Conservation (phyloP, 37 sponge, comb jelly and placozoan species). For the Diacarnus erythraeanus region DNA sequence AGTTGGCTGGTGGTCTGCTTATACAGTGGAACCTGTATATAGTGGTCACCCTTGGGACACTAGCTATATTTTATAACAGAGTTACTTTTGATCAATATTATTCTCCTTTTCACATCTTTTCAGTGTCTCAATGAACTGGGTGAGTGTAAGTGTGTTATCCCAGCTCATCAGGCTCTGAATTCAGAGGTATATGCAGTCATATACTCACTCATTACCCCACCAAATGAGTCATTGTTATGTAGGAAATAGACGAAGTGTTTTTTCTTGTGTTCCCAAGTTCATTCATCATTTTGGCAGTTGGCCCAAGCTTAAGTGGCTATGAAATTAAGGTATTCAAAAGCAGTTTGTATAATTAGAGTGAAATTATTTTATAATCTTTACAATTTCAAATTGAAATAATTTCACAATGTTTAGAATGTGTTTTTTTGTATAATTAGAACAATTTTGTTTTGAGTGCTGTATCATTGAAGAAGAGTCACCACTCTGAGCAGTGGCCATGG, state of each 20-base stretch:
- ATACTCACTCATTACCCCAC: neutral
- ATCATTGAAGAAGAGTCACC: constrained; percentile 38
- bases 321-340: constrained; percentile 64
- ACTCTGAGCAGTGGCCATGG: constrained; percentile 48
- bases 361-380: neutral
- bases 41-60: no score
- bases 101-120: neutral
- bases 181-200: constrained; percentile 47
- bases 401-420: neutral
- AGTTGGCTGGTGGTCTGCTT: no score
- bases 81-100: neutral
- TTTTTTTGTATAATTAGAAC: constrained; percentile 8
- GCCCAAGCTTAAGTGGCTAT: constrained; percentile 85
- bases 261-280: constrained; percentile 71
- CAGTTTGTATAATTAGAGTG: neutral
- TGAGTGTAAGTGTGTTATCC: constrained; percentile 59
- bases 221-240: neutral
- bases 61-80: neutral
- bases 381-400: neutral
- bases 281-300: constrained; percentile 75
- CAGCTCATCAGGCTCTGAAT: constrained; percentile 53
- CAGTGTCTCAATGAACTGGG: constrained; percentile 76
- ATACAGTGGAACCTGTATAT: no score
- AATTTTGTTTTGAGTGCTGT: constrained; percentile 34
- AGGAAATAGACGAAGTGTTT: constrained; percentile 77